phyloP scores from a whole-genome alignment of 2,113 vertebrate species.

The Thryonomys swinderianus region DNA sequence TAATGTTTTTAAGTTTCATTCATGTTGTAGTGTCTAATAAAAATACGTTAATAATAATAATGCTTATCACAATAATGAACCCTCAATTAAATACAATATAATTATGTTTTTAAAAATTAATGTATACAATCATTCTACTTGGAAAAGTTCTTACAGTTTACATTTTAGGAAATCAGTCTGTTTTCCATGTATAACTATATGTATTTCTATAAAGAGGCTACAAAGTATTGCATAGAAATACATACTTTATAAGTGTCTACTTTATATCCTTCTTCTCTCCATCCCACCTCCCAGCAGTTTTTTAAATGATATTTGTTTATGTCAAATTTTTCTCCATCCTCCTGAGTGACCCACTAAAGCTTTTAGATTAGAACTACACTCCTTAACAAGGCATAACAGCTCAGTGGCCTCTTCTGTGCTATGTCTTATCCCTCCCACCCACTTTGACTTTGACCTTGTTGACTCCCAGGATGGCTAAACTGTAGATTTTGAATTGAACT shows the following conservation, averaged over 20 bases:
- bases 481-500: background rate
- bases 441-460: background rate
- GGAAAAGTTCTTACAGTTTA: background rate
- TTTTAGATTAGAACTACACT: background rate
- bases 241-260: background rate
- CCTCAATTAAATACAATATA: slow-evolving; percentile 19
- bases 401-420: background rate
- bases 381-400: background rate
- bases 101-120: slow-evolving; percentile 18
- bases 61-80: background rate
- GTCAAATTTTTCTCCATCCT: background rate
- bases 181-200: background rate
- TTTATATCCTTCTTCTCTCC: background rate
- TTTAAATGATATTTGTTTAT: background rate
- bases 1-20: background rate
- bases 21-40: background rate
- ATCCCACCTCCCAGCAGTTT: background rate
- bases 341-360: background rate
- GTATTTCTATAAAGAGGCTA: background rate
- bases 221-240: background rate
- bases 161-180: background rate
- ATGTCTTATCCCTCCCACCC: background rate
- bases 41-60: background rate
- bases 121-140: slow-evolving; percentile 1
- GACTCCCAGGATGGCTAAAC: background rate